phyloP scores from a whole-genome alignment of 2,113 vertebrate genomes.

The Danio rerio region GRCz12tu NC_133180.1:28034001-28034500 shows the following conservation, averaged over 20 bases:
- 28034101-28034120: too few relatives aligned
- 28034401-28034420: slow-evolving; percentile 71
- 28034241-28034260: slow-evolving; percentile 68
- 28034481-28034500: background rate
- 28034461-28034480: too few relatives aligned
- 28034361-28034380: slow-evolving; percentile 82
- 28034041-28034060: too few relatives aligned
- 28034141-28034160: too few relatives aligned
- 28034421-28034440: slow-evolving; percentile 59
- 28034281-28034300: slow-evolving; percentile 81
- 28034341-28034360: slow-evolving; percentile 82
- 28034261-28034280: slow-evolving; percentile 64
- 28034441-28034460: background rate
- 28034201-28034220: background rate
- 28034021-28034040: too few relatives aligned
- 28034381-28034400: slow-evolving; percentile 79
- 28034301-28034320: slow-evolving; percentile 83
- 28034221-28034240: slow-evolving; percentile 30
- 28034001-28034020: too few relatives aligned
- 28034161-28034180: background rate
- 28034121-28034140: too few relatives aligned
- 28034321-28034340: slow-evolving; percentile 83
- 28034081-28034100: too few relatives aligned
- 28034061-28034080: too few relatives aligned
- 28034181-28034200: background rate